These are phyloP conservation scores for Podotricha telesiphe DNA, from an alignment of 2,888 invertebrate genomes.

Conservation along the genomic window DNA sequence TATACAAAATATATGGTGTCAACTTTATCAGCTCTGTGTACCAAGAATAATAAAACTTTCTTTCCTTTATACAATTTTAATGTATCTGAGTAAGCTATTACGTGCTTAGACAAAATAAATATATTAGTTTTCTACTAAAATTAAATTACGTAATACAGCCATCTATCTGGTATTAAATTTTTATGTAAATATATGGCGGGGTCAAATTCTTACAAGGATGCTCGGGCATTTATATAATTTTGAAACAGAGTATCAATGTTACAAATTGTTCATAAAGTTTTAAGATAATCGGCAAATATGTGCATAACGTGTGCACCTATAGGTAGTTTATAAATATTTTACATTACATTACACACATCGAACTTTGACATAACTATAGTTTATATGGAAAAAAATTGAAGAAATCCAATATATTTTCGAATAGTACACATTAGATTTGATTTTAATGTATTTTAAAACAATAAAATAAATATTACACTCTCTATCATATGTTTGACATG, in stretches of 20 bases:
- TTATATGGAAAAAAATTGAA: too few relatives aligned
- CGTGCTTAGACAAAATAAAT: neutral
- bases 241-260: neutral
- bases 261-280: neutral
- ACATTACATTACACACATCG: too few relatives aligned
- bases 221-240: neutral
- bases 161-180: neutral
- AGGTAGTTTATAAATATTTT: too few relatives aligned
- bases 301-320: too few relatives aligned
- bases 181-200: conserved; percentile 12
- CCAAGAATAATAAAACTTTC: conserved; percentile 4
- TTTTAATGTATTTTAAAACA: too few relatives aligned
- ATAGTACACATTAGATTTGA: too few relatives aligned
- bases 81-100: neutral
- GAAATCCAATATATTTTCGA: too few relatives aligned
- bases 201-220: neutral
- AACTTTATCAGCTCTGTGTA: neutral
- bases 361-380: too few relatives aligned
- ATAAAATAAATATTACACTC: too few relatives aligned
- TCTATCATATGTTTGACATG: too few relatives aligned
- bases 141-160: conserved; percentile 9
- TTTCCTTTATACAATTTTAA: neutral
- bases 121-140: neutral
- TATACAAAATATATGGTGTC: neutral
- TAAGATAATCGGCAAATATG: too few relatives aligned